Base-by-base conservation (phyloP, 2,888 invertebrate species). In the Alentia gelatinosa region DNA sequence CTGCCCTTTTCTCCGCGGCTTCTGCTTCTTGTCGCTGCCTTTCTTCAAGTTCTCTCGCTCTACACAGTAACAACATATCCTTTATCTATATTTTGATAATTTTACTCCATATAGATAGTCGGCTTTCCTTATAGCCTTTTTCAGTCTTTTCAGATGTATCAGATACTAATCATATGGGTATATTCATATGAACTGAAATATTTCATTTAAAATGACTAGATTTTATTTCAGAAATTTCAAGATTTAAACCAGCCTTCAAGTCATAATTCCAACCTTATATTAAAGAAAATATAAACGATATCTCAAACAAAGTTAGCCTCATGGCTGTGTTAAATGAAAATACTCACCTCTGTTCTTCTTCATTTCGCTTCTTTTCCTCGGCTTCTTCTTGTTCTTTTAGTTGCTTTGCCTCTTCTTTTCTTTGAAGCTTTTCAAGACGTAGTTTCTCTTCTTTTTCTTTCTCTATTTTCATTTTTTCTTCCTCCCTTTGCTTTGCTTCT, bases 401-500 rank as follows among this genome's bases (percentile, higher is more conserved):
- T 91, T 92, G 90, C 92, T 75, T 42, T 47, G 91, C 75, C 92
- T 91, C 91, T 92, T 92, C 90, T 92, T 90, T 91, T 92, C 91
- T 68, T 92, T 92, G 33, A 68, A 88, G 75, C 89, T 90, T 86
- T 92, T 92, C 90, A 92, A 56, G n/a, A 56, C 19, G 56, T 19
- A 56, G n/a, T 56, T 88, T 83, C 86, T 93, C 91, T 90, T 93
- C 93, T 86, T 63, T 30, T 47, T 42, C 50, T 30, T 86, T 47
- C 26, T 86, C 86, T 42, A 26, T 50, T 47, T 42, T 50, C 35
- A 5, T 42, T 30, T 47, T 86, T n/a, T 42, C 50, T 30, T 33
- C 33, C 19, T 86, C 86, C 26, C 91, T 63, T 91, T 88, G 86
- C 89, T 90, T 84, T 0, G 19, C n/a, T 33, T 12, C 39, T 63